phyloP scores from a whole-genome alignment of 2,113 vertebrate genomes.

The Ondatra zibethicus region DNA sequence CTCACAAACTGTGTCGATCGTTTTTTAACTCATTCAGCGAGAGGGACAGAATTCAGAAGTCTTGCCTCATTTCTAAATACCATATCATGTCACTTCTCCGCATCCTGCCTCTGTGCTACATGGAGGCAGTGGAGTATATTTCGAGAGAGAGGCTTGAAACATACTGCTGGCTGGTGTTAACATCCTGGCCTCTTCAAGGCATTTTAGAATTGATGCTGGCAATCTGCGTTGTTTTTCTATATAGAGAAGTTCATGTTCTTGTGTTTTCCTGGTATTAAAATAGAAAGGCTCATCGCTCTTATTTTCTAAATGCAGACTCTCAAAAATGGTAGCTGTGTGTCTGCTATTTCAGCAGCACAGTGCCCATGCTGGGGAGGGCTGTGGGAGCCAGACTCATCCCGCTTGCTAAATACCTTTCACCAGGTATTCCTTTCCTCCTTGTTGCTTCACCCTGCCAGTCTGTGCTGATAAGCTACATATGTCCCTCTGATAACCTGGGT shows the following conservation, averaged over 20 bases:
- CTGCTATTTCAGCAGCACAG: conserved; percentile 26
- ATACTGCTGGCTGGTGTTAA: background rate
- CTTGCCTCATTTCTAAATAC: background rate
- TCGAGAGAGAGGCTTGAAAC: background rate
- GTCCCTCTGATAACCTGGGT: conserved; percentile 62
- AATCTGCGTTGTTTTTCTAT: conserved; percentile 40
- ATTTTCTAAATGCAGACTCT: background rate
- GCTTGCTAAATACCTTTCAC: conserved; percentile 54
- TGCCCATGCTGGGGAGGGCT: background rate
- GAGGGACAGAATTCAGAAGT: conserved; percentile 4
- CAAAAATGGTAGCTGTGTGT: background rate
- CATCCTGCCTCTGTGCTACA: background rate
- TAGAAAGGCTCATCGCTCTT: conserved; percentile 16
- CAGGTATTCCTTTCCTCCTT: conserved; percentile 48
- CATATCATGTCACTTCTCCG: background rate
- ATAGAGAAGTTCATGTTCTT: conserved; percentile 36
- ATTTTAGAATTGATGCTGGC: conserved; percentile 52
- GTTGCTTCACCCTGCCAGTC: conserved; percentile 52
- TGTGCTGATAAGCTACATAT: conserved; percentile 26
- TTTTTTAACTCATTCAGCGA: background rate
- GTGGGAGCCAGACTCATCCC: background rate
- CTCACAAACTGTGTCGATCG: background rate
- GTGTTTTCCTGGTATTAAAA: conserved; percentile 60
- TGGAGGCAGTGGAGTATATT: background rate
- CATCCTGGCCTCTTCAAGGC: conserved; percentile 20